Percentiles rank a stretch among this genome's conserved stretches.
phyloP scores from a whole-genome alignment of 2,888 invertebrate species.

The Orthonevra nobilis region DNA sequence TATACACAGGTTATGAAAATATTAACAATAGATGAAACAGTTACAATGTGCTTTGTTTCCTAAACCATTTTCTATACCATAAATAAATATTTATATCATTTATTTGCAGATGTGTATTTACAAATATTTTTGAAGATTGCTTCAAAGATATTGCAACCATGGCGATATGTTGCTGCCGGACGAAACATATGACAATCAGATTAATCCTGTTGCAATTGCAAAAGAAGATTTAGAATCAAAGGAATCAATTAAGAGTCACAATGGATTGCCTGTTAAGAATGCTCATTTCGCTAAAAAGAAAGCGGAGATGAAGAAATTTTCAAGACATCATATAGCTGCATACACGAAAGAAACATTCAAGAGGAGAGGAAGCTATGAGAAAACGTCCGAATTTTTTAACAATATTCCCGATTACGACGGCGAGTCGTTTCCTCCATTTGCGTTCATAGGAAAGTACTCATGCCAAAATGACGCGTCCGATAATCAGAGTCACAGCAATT shows the following conservation, averaged over 20 bases:
- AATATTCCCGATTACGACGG: conserved; percentile 77
- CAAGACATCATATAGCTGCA: background rate
- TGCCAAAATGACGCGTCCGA: conserved; percentile 14
- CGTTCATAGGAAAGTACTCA: conserved; percentile 30
- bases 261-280: conserved; percentile 30
- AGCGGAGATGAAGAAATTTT: conserved; percentile 33
- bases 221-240: conserved; percentile 22
- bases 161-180: conserved; percentile 87
- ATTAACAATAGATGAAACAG: too few relatives aligned
- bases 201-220: conserved; percentile 48
- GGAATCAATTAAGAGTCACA: conserved; percentile 3
- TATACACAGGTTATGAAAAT: too few relatives aligned
- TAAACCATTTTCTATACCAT: too few relatives aligned
- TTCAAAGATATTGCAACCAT: conserved; percentile 65
- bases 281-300: conserved; percentile 73
- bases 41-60: background rate
- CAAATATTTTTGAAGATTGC: conserved; percentile 2
- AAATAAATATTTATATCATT: too few relatives aligned
- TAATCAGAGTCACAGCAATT: conserved; percentile 39
- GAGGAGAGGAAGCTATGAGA: conserved; percentile 73
- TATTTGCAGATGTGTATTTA: background rate
- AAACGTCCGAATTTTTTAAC: conserved; percentile 76
- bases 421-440: conserved; percentile 73
- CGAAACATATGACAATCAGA: conserved; percentile 87
- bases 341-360: conserved; percentile 11